Evolutionary conservation across 2,888 invertebrate genomes (phyloP).

Genomic region (Eupelmus urozonus): DNA sequence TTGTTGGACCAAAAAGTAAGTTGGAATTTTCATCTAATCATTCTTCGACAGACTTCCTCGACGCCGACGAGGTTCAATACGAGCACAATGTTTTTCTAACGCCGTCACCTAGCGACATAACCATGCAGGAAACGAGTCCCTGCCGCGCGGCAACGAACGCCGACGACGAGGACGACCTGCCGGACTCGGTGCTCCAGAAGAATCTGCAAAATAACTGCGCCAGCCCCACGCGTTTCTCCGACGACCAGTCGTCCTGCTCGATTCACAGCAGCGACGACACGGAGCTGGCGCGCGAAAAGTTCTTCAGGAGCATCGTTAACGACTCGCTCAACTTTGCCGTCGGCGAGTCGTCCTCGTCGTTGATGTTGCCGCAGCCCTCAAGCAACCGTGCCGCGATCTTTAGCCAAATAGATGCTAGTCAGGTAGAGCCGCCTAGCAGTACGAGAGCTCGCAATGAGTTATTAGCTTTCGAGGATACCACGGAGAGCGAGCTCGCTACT

Average conservation of each 20-base stretch:
- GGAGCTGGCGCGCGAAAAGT: conserved; percentile 70
- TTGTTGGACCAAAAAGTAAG: conserved; percentile 51
- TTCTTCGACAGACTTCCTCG: conserved; percentile 55
- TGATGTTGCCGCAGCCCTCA: no score
- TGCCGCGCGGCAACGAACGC: conserved; percentile 66
- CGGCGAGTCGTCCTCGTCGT: conserved; percentile 67
- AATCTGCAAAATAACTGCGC: conserved; percentile 37
- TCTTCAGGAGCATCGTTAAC: conserved; percentile 70
- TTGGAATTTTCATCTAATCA: conserved; percentile 50
- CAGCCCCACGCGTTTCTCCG: conserved; percentile 69
- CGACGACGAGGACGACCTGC: conserved; percentile 15
- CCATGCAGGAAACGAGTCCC: conserved; percentile 79
- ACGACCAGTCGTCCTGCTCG: conserved; percentile 74
- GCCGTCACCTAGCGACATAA: conserved; percentile 80
- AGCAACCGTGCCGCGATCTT: background rate
- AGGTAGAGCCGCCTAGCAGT: conserved; percentile 45
- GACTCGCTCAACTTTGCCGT: conserved; percentile 69
- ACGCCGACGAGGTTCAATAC: conserved; percentile 48
- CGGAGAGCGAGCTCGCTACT: conserved; percentile 53
- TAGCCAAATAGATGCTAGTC: conserved; percentile 25
- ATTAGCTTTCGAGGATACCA: conserved; percentile 56
- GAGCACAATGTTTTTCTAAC: conserved; percentile 75
- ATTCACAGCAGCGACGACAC: conserved; percentile 63
- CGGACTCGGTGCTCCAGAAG: conserved; percentile 44
- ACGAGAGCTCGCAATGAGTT: conserved; percentile 55